phyloP scores from a whole-genome alignment of 2,888 invertebrate genomes.

The Ceramica pisi region DNA sequence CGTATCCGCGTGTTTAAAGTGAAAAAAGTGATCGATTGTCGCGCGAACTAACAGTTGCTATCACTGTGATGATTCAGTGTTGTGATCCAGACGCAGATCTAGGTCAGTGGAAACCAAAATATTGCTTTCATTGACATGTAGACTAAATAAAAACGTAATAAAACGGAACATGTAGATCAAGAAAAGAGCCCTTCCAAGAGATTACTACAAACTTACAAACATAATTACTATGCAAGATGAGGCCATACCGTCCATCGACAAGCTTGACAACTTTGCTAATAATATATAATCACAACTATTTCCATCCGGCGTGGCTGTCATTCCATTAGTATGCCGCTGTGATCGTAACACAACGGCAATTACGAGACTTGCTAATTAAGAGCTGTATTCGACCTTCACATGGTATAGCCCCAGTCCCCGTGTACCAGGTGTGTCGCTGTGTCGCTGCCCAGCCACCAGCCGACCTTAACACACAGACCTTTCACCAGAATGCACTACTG shows the following conservation, averaged over 20 bases:
- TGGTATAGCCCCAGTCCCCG: constrained; percentile 23
- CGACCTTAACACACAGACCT: constrained; percentile 72
- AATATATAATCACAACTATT: constrained; percentile 27
- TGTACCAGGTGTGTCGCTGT: constrained; percentile 16
- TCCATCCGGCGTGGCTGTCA: constrained; percentile 4
- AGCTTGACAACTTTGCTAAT: constrained; percentile 19
- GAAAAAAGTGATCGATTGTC: constrained; percentile 16
- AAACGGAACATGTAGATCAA: background rate
- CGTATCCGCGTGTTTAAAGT: constrained; percentile 4
- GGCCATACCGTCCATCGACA: constrained; percentile 10
- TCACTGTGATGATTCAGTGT: constrained; percentile 5
- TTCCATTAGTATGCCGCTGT: constrained; percentile 8
- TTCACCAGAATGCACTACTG: constrained; percentile 67
- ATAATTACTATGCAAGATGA: background rate
- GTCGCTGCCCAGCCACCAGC: constrained; percentile 42
- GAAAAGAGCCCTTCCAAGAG: too few relatives aligned
- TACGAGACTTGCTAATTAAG: constrained; percentile 20
- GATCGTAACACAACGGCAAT: constrained; percentile 11
- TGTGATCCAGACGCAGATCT: constrained; percentile 3
- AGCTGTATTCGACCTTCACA: constrained; percentile 15
- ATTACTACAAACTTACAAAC: background rate
- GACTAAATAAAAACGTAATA: constrained; percentile 11
- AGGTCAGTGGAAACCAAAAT: constrained; percentile 4
- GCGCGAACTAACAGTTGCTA: background rate
- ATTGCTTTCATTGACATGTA: background rate